A percentile compares a stretch with the other conserved stretches of the same genome.
Conservation (phyloP, 2,888 invertebrate genomes). For the Monoplex corrugatus region DNA sequence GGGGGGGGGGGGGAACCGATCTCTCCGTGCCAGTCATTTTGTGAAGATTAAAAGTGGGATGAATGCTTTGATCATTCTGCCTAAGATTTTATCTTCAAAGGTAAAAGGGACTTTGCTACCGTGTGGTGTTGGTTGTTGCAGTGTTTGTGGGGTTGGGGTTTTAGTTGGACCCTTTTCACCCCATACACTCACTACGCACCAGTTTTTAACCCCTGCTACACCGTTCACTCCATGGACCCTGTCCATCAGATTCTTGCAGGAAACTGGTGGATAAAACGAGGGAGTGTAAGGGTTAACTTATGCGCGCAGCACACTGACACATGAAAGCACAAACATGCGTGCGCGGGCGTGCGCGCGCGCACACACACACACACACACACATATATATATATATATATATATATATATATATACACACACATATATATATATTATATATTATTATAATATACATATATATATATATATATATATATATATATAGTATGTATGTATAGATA, state of each 20-base stretch:
- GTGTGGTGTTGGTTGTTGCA: background rate
- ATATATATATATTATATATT: background rate
- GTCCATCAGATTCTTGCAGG: too few relatives aligned
- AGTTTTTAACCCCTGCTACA: too few relatives aligned
- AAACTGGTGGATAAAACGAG: too few relatives aligned
- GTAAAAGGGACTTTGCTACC: too few relatives aligned
- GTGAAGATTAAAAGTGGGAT: too few relatives aligned
- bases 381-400: background rate
- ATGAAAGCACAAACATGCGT: too few relatives aligned
- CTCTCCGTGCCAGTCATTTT: too few relatives aligned
- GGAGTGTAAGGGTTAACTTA: too few relatives aligned
- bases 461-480: background rate
- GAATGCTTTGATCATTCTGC: too few relatives aligned
- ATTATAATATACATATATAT: background rate
- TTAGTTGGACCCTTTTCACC: background rate
- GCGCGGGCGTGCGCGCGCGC: background rate
- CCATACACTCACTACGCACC: background rate
- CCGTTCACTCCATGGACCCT: too few relatives aligned
- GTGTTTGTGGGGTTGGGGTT: background rate
- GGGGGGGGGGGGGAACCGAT: background rate
- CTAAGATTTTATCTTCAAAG: too few relatives aligned
- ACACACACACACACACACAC: conserved; percentile 3
- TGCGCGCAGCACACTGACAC: too few relatives aligned
- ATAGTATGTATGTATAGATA: background rate
- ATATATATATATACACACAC: background rate